Percentiles rank a stretch among this genome's conserved stretches.
phyloP scores from a whole-genome alignment of 2,888 invertebrate species.

The Thumatha senex region DNA sequence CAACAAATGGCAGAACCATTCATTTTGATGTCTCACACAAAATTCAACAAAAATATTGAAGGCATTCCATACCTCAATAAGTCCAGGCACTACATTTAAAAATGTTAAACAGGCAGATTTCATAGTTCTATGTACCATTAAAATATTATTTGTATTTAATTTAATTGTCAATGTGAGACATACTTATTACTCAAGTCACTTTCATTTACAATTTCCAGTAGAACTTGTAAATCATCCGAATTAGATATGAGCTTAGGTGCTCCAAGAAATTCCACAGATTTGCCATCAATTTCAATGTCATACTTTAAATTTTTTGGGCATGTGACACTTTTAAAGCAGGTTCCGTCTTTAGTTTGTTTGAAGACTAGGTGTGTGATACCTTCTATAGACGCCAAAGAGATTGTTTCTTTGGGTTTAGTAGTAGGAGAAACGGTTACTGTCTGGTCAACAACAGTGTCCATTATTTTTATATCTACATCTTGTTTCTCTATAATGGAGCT shows the following conservation, averaged over 20 bases:
- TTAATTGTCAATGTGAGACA: conserved; percentile 60
- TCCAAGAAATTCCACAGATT: conserved; percentile 71
- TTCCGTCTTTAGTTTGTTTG: conserved; percentile 62
- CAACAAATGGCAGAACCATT: conserved; percentile 8
- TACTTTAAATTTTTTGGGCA: conserved; percentile 75
- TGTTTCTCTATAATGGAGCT: conserved; percentile 2
- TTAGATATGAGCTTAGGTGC: conserved; percentile 75
- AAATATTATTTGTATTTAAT: conserved; percentile 28
- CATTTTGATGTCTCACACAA: conserved; percentile 2
- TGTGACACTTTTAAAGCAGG: conserved; percentile 65
- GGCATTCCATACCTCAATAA: conserved; percentile 37
- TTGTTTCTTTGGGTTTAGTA: conserved; percentile 29
- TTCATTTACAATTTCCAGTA: conserved; percentile 79
- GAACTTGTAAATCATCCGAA: conserved; percentile 74
- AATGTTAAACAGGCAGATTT: conserved; percentile 26
- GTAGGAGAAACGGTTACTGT: conserved; percentile 22
- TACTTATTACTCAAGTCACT: conserved; percentile 69
- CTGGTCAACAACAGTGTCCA: conserved; percentile 27
- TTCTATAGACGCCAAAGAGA: conserved; percentile 29
- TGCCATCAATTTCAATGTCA: conserved; percentile 67
- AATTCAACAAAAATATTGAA: conserved; percentile 18
- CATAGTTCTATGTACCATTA: conserved; percentile 29
- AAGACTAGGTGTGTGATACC: conserved; percentile 67
- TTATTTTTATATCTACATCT: conserved; percentile 23
- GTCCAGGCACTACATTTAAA: conserved; percentile 33